These are phyloP conservation scores for Nephrocerus scutellatus DNA, from an alignment of 2,888 invertebrate species.

Conservation along the genomic window DNA sequence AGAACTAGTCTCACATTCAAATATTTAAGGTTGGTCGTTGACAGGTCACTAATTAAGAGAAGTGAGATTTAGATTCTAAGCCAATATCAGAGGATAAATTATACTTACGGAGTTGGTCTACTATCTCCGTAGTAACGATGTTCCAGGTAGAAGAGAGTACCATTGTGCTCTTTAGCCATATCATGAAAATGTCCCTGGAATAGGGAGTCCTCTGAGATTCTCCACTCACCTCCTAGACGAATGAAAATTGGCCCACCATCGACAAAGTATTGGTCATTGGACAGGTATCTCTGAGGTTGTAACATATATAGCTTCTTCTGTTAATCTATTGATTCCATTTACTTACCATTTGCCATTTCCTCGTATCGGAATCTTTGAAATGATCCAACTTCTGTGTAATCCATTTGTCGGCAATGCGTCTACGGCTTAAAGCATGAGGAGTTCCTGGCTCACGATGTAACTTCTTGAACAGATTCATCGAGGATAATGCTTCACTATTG, in stretches of 20 bases:
- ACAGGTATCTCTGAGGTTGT: constrained; percentile 47
- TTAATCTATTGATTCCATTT: too few relatives aligned
- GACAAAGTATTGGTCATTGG: constrained; percentile 44
- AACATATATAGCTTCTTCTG: too few relatives aligned
- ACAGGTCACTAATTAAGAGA: constrained; percentile 16
- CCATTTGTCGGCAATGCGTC: too few relatives aligned
- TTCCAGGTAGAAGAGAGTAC: constrained; percentile 64
- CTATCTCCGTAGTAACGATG: constrained; percentile 73
- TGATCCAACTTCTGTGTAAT: constrained; percentile 55
- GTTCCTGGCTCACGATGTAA: too few relatives aligned
- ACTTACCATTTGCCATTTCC: constrained; percentile 51
- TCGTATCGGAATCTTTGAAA: constrained; percentile 51
- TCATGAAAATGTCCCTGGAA: constrained; percentile 55
- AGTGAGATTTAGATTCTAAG: not conserved
- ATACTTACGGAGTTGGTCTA: constrained; percentile 57
- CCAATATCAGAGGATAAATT: constrained; percentile 1
- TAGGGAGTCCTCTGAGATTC: constrained; percentile 54
- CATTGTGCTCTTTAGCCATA: constrained; percentile 52
- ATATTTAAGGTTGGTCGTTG: constrained; percentile 51
- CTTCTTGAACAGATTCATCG: too few relatives aligned
- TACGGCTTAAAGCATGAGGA: too few relatives aligned
- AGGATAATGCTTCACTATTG: too few relatives aligned
- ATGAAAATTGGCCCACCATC: constrained; percentile 55
- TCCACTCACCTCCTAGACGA: constrained; percentile 63
- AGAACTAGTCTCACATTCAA: constrained; percentile 57